Evolutionary conservation across 2,797 vertebrate species (phyloP).

Genomic region (Melanotaenia pygmaea): DNA sequence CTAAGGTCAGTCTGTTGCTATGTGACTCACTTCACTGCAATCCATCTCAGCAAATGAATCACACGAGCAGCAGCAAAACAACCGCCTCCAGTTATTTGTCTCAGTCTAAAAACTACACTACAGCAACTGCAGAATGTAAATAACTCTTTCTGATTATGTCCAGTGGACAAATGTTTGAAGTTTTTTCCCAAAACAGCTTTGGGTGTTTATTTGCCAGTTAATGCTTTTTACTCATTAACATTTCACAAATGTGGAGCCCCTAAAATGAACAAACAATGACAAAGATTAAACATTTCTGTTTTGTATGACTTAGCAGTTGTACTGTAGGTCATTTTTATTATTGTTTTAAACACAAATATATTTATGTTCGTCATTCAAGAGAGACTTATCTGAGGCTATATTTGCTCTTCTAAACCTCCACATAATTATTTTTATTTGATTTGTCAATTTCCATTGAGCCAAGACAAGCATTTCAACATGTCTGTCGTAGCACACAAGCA

Average conservation of each 20-base stretch:
- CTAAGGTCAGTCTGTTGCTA: constrained; percentile 37
- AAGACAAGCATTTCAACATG: background rate
- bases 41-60: constrained; percentile 51
- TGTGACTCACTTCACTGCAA: constrained; percentile 53
- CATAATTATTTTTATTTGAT: background rate
- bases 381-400: constrained; percentile 11
- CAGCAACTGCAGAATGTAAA: background rate
- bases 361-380: background rate
- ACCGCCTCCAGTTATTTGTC: constrained; percentile 13
- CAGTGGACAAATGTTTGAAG: background rate
- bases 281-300: background rate
- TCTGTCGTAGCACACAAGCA: background rate
- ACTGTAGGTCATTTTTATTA: no score
- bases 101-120: background rate
- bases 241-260: constrained; percentile 25
- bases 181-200: background rate
- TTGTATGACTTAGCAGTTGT: background rate
- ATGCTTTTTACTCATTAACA: background rate
- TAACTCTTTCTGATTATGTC: background rate
- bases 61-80: constrained; percentile 21
- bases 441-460: background rate
- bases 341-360: constrained; percentile 20
- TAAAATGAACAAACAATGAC: constrained; percentile 30
- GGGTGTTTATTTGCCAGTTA: constrained; percentile 6
- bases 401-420: background rate